These are phyloP conservation scores for Ichneumon xanthorius DNA, from an alignment of 2,888 invertebrate genomes.

Conservation along the genomic window DNA sequence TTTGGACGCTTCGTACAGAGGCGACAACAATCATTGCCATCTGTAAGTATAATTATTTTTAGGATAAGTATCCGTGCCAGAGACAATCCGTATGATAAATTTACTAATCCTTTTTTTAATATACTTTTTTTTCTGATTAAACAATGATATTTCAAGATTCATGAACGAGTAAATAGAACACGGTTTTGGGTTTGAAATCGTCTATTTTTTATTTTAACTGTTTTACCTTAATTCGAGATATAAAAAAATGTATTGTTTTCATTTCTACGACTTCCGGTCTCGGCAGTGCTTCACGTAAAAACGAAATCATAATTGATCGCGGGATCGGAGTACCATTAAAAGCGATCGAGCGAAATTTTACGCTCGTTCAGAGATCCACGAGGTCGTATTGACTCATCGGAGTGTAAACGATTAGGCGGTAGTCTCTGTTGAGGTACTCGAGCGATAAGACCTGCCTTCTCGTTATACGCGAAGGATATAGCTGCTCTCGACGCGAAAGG, in stretches of 20 bases:
- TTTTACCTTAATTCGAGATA: background rate
- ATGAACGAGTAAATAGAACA: too few species aligned
- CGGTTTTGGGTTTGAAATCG: too few species aligned
- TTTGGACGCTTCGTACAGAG: background rate
- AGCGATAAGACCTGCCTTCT: constrained; percentile 27
- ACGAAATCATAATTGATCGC: constrained; percentile 33
- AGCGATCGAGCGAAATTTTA: constrained; percentile 49
- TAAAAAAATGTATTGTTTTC: background rate
- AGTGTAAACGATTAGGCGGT: constrained; percentile 28
- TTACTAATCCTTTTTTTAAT: background rate
- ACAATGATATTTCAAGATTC: too few species aligned
- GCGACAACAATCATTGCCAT: background rate
- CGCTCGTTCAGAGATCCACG: constrained; percentile 43
- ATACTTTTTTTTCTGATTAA: background rate
- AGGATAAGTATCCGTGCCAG: background rate
- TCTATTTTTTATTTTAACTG: background rate
- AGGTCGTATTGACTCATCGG: constrained; percentile 35
- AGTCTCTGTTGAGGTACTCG: constrained; percentile 10
- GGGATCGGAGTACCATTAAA: constrained; percentile 14
- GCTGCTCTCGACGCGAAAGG: background rate
- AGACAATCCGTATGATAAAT: background rate
- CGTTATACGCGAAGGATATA: constrained; percentile 10
- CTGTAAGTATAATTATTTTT: background rate
- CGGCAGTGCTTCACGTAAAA: background rate
- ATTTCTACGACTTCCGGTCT: background rate